Conservation (phyloP, 1,140 invertebrate species). For the Megalopta genalis region DNA sequence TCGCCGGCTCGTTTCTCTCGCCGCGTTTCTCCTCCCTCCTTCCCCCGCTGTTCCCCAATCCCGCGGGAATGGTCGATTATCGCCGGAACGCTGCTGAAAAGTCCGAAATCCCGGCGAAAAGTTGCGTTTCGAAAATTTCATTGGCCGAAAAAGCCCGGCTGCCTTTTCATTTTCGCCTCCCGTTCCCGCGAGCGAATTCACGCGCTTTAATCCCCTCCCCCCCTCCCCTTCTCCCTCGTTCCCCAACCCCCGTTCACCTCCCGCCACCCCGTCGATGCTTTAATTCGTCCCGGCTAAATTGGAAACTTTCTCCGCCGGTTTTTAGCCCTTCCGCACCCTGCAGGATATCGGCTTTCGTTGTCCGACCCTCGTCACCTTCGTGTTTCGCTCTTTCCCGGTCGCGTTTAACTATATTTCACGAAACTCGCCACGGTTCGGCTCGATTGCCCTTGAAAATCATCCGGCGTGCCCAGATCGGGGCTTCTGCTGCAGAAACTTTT, state of each 20-base stretch:
- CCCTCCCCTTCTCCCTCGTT: too few relatives aligned
- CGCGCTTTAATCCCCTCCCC: neutral
- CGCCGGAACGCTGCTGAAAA: too few relatives aligned
- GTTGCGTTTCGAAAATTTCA: neutral
- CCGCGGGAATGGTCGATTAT: too few relatives aligned
- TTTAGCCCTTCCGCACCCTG: neutral
- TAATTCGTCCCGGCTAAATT: neutral
- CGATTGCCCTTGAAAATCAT: too few relatives aligned
- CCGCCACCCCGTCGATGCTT: neutral
- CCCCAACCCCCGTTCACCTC: neutral
- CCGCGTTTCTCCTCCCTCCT: neutral
- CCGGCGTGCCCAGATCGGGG: too few relatives aligned
- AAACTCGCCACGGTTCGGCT: too few relatives aligned
- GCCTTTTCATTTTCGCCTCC: too few relatives aligned
- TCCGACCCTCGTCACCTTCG: neutral
- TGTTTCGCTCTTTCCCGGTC: too few relatives aligned
- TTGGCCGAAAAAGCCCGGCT: neutral
- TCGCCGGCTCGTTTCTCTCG: slow-evolving; percentile 3
- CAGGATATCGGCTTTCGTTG: neutral
- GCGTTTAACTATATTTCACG: too few relatives aligned
- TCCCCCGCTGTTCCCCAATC: too few relatives aligned
- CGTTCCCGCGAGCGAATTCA: neutral
- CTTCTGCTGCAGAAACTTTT: too few relatives aligned
- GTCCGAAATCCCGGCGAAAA: neutral
- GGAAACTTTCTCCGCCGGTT: neutral